These are phyloP conservation scores for Labia minor DNA, from an alignment of 2,888 invertebrate genomes.

Conservation along the genomic window DNA sequence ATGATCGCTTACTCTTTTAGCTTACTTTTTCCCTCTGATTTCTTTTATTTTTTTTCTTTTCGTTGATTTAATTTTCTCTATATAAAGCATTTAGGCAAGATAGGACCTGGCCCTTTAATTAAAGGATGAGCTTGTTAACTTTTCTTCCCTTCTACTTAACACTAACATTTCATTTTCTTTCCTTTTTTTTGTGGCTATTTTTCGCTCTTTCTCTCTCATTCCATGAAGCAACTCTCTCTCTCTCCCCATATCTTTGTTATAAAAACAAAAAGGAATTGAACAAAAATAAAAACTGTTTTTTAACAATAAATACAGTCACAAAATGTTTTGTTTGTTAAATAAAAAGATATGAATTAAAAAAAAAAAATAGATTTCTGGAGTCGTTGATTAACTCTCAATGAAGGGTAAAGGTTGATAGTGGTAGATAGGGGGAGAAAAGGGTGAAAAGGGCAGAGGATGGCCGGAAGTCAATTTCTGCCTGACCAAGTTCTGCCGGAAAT, in stretches of 20 bases:
- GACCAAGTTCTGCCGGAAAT: not conserved
- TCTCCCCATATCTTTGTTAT: too few relatives aligned
- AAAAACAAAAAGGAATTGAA: too few relatives aligned
- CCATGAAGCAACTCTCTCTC: too few relatives aligned
- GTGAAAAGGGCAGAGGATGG: not conserved
- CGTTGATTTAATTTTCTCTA: constrained; percentile 2
- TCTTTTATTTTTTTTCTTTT: not conserved
- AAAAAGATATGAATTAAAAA: not conserved
- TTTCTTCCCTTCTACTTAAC: not conserved
- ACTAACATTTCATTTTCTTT: constrained; percentile 4
- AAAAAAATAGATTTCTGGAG: not conserved
- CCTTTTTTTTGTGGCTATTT: not conserved
- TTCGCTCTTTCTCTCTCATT: too few relatives aligned
- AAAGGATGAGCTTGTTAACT: constrained; percentile 13
- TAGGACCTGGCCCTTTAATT: not conserved
- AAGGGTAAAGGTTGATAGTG: constrained; percentile 4
- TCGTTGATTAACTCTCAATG: constrained; percentile 1
- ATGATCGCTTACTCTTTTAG: too few relatives aligned
- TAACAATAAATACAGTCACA: not conserved
- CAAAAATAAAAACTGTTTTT: not conserved
- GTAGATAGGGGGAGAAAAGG: not conserved
- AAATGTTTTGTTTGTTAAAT: not conserved
- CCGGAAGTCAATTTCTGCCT: constrained; percentile 1
- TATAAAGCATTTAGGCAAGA: constrained; percentile 4
- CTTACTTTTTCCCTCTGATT: not conserved